Evolutionary conservation across 2,888 invertebrate species (phyloP), one percentile per base, ranked within the genome.

Genomic region (Tiliacea aurago): DNA sequence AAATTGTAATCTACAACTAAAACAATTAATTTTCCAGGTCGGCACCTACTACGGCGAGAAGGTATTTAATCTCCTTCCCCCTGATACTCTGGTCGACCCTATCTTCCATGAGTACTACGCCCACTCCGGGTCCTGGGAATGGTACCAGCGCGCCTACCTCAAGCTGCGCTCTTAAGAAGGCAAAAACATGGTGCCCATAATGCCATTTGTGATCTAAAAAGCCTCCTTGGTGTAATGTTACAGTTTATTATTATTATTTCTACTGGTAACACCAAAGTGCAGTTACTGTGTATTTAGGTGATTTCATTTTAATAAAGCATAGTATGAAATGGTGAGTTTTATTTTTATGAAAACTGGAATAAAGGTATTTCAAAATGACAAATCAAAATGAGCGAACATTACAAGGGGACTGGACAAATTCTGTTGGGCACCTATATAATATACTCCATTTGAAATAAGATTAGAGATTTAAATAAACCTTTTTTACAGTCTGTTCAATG

Each of bases 1-100:
- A 33, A 20, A 20, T 7, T 55, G 55, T 28, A 59, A 68, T 18
- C 49, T 69, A 28, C 33, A 56, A 64, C n/a, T 53, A 45, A 45
- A 28, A n/a, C 1, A 15, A 28, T 18, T 20, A 9, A 28, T 9
- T 81, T 92, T 90, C 53, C 91, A 96, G 96, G 97, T 98, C 10
- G 99, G 99, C 63, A 99, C 98, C 3, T 98, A 97, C 93, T 98
- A 98, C 85, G 99, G 99, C 9, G 98, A 98, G 91, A 98, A 98
- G 41, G 94, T 99, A 18, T 99, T 97, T 96, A 97, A 98, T 88
- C 97, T 97, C 1, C 83, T 97, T 53, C 97, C 97, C 0, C 93
- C 97, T 68, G 97, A 98, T 85, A 95, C 96, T 3, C 96, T 98
- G 41, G 91, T 98, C 3, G 96, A 97, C 53, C 98, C 98, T 0